A percentile compares a stretch with the other conserved stretches of the same genome.
Conservation (phyloP, 2,888 invertebrate species). For the Amaurobius ferox region DNA sequence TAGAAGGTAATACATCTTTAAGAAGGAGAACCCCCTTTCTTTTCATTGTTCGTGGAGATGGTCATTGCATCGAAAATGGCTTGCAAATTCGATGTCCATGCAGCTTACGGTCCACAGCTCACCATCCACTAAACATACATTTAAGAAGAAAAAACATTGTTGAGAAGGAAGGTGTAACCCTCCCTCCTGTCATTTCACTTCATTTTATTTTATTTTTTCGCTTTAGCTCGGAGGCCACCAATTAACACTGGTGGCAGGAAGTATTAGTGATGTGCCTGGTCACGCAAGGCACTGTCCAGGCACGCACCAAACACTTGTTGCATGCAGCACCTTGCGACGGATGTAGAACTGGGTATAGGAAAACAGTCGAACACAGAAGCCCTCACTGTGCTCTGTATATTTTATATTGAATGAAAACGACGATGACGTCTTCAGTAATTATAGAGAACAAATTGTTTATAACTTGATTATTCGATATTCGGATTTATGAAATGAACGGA, state of each 20-base stretch:
- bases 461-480: too few relatives aligned
- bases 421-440: too few relatives aligned
- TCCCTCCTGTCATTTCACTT: not conserved
- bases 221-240: conserved; percentile 29
- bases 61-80: conserved; percentile 58
- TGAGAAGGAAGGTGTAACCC: conserved; percentile 5
- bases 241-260: conserved; percentile 70
- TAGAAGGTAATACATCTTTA: conserved; percentile 44
- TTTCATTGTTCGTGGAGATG: conserved; percentile 56
- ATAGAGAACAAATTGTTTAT: too few relatives aligned
- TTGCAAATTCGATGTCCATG: conserved; percentile 37
- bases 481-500: too few relatives aligned
- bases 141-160: conserved; percentile 9
- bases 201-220: conserved; percentile 16
- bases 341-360: not conserved
- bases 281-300: conserved; percentile 32
- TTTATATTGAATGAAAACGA: too few relatives aligned
- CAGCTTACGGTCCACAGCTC: not conserved
- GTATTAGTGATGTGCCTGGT: conserved; percentile 51
- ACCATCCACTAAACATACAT: conserved; percentile 10
- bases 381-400: not conserved
- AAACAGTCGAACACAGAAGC: not conserved
- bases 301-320: conserved; percentile 65
- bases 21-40: conserved; percentile 3
- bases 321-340: conserved; percentile 35